A percentile compares a stretch with the other conserved stretches of the same genome.
These are phyloP conservation scores for Struthidea cinerea DNA, from an alignment of 2,113 vertebrate genomes.

Conservation along the genomic window DNA sequence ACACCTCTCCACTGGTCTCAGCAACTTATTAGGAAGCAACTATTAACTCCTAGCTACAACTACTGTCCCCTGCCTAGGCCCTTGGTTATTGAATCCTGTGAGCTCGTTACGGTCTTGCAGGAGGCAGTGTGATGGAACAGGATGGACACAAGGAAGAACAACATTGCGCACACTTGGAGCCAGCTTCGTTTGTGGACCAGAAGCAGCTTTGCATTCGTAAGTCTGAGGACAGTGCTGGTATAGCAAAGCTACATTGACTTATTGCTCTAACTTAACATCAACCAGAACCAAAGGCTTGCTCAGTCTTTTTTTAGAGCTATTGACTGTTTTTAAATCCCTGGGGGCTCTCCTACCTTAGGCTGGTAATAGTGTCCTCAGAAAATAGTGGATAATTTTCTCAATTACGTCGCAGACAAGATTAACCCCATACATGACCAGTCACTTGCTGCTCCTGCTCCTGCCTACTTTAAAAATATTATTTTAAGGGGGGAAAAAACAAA, in stretches of 20 bases:
- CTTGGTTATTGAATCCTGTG: rapidly evolving
- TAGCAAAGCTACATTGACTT: not conserved
- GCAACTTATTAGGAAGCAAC: not conserved
- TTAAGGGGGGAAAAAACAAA: rapidly evolving
- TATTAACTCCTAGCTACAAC: not conserved
- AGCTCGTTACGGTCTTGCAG: not conserved
- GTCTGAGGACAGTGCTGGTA: not conserved
- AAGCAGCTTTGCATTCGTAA: not conserved
- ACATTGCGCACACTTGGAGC: not conserved
- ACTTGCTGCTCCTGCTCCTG: not conserved
- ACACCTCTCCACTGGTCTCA: rapidly evolving
- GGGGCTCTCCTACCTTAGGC: not conserved
- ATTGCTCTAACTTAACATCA: not conserved
- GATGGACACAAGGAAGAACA: not conserved
- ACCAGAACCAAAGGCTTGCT: not conserved
- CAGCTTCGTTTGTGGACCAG: not conserved
- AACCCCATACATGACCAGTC: not conserved
- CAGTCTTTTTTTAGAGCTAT: not conserved
- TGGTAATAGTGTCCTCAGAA: not conserved
- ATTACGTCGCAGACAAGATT: not conserved
- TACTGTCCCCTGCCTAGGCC: not conserved
- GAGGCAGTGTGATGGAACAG: not conserved
- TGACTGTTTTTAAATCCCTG: slow-evolving; percentile 16
- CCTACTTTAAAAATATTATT: not conserved
- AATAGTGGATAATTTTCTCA: not conserved